phyloP scores from a whole-genome alignment of 2,888 invertebrate species.

The Epinotia ramella region DNA sequence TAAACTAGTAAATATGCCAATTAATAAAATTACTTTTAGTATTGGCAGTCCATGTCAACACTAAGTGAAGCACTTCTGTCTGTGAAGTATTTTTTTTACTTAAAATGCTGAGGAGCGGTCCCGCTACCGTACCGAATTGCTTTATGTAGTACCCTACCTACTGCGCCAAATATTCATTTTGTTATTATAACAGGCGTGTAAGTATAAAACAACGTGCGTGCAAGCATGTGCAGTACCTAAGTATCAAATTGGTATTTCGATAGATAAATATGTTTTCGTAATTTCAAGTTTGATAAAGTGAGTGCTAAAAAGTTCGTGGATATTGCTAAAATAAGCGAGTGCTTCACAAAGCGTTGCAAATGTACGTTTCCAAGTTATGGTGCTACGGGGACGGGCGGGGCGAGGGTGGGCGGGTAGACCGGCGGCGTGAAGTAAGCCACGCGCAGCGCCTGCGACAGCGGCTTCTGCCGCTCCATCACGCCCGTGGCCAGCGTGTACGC shows the following conservation, averaged over 20 bases:
- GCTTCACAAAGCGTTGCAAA: background rate
- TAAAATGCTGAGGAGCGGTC: too few relatives aligned
- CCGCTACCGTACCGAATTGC: too few relatives aligned
- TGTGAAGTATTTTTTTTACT: too few relatives aligned
- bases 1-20: background rate
- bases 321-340: background rate
- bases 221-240: too few relatives aligned
- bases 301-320: too few relatives aligned
- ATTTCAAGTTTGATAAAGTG: background rate
- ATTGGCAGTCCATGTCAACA: too few relatives aligned
- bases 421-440: slow-evolving; percentile 61
- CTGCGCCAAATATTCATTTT: too few relatives aligned
- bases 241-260: background rate
- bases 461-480: slow-evolving; percentile 61
- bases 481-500: slow-evolving; percentile 66
- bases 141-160: too few relatives aligned
- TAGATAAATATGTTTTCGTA: background rate
- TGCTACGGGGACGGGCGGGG: slow-evolving; percentile 47
- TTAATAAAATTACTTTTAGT: too few relatives aligned
- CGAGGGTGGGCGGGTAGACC: slow-evolving; percentile 46
- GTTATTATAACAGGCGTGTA: too few relatives aligned
- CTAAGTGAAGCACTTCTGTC: background rate
- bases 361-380: slow-evolving; percentile 22
- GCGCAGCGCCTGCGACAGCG: slow-evolving; percentile 58
- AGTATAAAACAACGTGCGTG: too few relatives aligned